These are phyloP conservation scores for Eristalinus sepulchralis DNA, from an alignment of 2,888 invertebrate species.

Conservation along the genomic window DNA sequence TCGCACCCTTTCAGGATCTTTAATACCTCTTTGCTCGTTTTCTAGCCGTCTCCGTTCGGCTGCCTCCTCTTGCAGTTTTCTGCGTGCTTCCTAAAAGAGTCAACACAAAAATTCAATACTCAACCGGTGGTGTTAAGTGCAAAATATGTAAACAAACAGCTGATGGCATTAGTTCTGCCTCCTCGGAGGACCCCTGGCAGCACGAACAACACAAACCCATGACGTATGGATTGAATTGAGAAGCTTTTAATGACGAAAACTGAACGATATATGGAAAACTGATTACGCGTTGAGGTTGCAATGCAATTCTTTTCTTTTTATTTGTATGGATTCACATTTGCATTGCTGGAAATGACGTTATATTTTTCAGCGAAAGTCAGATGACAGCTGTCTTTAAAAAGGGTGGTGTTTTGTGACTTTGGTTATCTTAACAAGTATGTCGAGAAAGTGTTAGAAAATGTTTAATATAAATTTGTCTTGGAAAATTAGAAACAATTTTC, in stretches of 20 bases:
- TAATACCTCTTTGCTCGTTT: conserved; percentile 84
- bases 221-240: conserved; percentile 6
- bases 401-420: neutral
- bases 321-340: conserved; percentile 62
- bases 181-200: conserved; percentile 76
- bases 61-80: conserved; percentile 85
- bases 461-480: neutral
- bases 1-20: conserved; percentile 84
- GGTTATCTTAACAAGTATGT: neutral
- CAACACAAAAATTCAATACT: conserved; percentile 1
- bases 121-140: neutral
- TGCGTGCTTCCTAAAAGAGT: conserved; percentile 83
- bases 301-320: conserved; percentile 5
- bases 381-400: conserved; percentile 12
- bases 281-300: conserved; percentile 20
- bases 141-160: conserved; percentile 72
- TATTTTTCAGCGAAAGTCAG: neutral
- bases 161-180: conserved; percentile 78
- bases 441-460: neutral
- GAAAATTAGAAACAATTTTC: neutral
- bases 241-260: neutral
- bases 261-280: neutral
- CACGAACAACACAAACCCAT: conserved; percentile 79
- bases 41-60: conserved; percentile 85
- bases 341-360: conserved; percentile 30